phyloP scores from a whole-genome alignment of 2,113 vertebrate genomes.

The Salvelinus fontinalis region DNA sequence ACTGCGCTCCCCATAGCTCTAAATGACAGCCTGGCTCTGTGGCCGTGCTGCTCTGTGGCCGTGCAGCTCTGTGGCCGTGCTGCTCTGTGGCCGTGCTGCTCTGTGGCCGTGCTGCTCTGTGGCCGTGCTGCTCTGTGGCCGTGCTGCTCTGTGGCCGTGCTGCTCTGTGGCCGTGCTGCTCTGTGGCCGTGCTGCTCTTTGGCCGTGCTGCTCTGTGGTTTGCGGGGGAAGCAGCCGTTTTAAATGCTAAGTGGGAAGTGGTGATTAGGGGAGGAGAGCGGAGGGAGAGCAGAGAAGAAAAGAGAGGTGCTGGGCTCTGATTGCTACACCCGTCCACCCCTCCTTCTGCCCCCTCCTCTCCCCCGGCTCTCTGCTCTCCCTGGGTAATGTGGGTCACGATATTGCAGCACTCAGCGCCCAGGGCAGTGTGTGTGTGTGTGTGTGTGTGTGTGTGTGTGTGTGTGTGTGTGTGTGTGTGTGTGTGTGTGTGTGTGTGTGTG shows the following conservation, averaged over 20 bases:
- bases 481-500: background rate
- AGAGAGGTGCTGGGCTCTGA: background rate
- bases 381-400: conserved; percentile 21
- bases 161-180: no score
- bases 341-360: background rate
- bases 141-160: no score
- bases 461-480: background rate
- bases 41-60: no score
- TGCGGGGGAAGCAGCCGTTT: conserved; percentile 25
- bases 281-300: background rate
- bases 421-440: background rate
- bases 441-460: background rate
- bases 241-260: conserved; percentile 50
- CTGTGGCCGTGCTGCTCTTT: background rate
- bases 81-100: no score
- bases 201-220: no score
- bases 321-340: background rate
- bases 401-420: background rate
- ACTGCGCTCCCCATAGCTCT: conserved; percentile 23
- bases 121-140: no score
- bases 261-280: conserved; percentile 28
- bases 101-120: no score
- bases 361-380: background rate
- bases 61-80: no score
- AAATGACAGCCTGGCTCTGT: conserved; percentile 24